Evolutionary conservation across 64 coral and sea anemone species (phyloP).

Genomic region (Montipora foliosa): DNA sequence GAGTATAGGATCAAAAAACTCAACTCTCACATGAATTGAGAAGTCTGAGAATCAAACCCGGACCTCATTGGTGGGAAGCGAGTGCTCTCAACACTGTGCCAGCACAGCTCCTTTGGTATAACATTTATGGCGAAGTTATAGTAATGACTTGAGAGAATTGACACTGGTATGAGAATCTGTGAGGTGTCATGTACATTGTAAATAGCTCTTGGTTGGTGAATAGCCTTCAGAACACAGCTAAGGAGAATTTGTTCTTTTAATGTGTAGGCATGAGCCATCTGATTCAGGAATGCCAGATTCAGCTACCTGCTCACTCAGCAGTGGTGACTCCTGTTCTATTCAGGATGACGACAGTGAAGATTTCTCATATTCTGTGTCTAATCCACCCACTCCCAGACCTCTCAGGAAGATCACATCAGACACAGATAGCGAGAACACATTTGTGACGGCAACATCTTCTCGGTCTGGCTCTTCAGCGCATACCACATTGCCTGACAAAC

Average conservation of each 20-base stretch:
- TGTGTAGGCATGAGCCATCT: not conserved
- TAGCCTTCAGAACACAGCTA: too few species aligned
- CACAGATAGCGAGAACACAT: conserved; percentile 79
- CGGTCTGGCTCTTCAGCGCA: conserved; percentile 54
- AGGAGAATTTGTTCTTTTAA: not conserved
- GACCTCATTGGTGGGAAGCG: too few species aligned
- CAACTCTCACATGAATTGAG: too few species aligned
- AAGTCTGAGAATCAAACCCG: too few species aligned
- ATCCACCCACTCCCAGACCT: conserved; percentile 82
- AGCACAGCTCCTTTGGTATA: too few species aligned
- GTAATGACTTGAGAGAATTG: too few species aligned
- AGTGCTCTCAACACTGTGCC: too few species aligned
- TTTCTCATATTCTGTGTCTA: conserved; percentile 87
- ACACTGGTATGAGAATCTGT: too few species aligned
- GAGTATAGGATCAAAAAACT: too few species aligned
- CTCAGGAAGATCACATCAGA: conserved; percentile 56
- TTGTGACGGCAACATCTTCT: conserved; percentile 67
- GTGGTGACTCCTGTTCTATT: conserved; percentile 79
- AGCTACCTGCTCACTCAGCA: conserved; percentile 68
- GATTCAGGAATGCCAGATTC: conserved; percentile 58
- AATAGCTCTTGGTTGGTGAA: too few species aligned
- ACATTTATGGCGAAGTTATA: too few species aligned
- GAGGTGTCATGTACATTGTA: too few species aligned
- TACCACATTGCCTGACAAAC: conserved; percentile 53
- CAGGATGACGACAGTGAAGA: conserved; percentile 82